Conservation (phyloP, 2,113 vertebrate genomes). For the Heterochromis multidens region DNA sequence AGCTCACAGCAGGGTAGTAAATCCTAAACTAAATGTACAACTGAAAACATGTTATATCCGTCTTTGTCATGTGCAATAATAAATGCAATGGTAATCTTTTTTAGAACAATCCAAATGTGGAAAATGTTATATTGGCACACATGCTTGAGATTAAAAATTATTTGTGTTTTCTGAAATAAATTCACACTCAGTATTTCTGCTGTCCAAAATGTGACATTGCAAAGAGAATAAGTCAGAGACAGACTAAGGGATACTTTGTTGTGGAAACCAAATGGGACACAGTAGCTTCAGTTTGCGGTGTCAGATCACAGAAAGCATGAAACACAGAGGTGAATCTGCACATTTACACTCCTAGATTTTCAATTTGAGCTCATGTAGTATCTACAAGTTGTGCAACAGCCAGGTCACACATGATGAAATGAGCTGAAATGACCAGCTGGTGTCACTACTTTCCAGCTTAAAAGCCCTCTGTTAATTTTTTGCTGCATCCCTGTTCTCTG, state of each 20-base stretch:
- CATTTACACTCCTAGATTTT: neutral
- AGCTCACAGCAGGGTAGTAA: neutral
- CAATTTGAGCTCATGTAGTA: neutral
- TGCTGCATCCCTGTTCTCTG: neutral
- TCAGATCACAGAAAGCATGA: neutral
- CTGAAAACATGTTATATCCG: neutral
- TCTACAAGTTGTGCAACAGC: neutral
- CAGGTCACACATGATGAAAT: neutral
- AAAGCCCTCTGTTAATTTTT: neutral
- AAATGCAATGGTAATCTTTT: neutral
- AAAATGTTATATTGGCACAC: neutral
- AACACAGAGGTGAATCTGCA: neutral
- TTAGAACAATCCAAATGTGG: neutral
- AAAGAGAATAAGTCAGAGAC: too few relatives aligned
- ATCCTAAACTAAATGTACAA: neutral
- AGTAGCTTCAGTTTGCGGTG: neutral
- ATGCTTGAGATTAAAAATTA: neutral
- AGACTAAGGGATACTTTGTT: neutral
- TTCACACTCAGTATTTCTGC: neutral
- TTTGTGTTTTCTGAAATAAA: neutral
- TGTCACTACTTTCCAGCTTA: slow-evolving; percentile 29
- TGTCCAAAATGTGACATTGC: too few relatives aligned
- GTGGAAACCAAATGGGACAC: neutral
- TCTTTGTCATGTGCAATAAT: neutral
- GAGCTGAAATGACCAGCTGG: slow-evolving; percentile 17